Base-by-base conservation (phyloP, 92 coral and sea anemone species). In the Pocillopora grandis region DNA sequence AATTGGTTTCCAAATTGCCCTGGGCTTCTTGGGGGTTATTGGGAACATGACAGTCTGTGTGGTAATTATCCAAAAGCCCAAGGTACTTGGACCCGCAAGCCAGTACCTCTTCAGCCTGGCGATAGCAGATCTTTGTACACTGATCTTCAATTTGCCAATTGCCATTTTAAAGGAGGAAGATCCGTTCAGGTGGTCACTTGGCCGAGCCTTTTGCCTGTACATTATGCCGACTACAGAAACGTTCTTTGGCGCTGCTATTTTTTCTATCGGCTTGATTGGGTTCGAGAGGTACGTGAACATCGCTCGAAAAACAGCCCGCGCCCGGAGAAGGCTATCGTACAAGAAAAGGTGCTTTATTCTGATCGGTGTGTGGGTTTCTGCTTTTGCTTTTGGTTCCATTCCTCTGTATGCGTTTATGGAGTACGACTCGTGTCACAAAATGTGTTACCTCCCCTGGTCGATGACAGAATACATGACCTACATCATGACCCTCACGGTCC, bases 171-270 rank as follows among this genome's bases (percentile, higher is more conserved):
- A 90, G 85, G 83, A 86, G 73, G 86, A 85, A 27, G 63, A 75
- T 71, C 90, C 89, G 2, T 84, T 84, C 8, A 68, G 76, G 55
- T 93, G 86, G 84, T 85, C 86, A 14, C 76, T 93, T 19, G 97
- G 95, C 6, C 79, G 37, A 59, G 83, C 82, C n/a, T 62, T 85
- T 62, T 93, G 97, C 78, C 88, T 91, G 75, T 93, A 89, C 87
- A 21, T 93, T 23, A 84, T 87, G 31, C 97, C 97, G 12, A 79
- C 91, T 0, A 93, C 97, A 0, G 97, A 93, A 61, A 89, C 92
- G 1, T 91, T 89, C 71, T 93, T 83, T 73, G 95, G 95, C 9
- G 95, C 97, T 10, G 92, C 97, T 4, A 93, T 93, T 23, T 93
- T 94, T 89, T 91, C 97, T 72, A 93, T 91, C 55, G 86, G 93